phyloP scores from a whole-genome alignment of 2,113 vertebrate species.

The Gnathonemus longibarbis region DNA sequence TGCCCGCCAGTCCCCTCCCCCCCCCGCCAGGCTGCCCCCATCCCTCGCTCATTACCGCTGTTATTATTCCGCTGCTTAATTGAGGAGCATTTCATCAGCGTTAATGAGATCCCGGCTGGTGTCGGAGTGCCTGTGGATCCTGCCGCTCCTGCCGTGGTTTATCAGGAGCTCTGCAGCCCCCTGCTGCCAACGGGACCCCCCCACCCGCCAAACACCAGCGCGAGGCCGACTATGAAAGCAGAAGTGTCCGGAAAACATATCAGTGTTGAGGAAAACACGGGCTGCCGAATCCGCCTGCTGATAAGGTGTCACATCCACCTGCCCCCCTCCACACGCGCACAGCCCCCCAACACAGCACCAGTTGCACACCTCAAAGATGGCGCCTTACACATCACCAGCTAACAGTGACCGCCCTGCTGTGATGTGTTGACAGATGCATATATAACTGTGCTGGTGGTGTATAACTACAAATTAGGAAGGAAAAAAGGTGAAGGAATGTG shows the following conservation, averaged over 20 bases:
- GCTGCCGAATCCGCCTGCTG: not conserved
- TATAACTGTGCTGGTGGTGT: not conserved
- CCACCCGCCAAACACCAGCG: not conserved
- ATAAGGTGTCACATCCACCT: not conserved
- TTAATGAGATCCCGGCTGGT: conserved; percentile 23
- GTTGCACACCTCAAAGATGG: not conserved
- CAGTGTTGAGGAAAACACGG: not conserved
- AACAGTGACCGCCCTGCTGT: not conserved
- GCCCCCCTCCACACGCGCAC: not conserved
- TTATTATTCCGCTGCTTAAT: conserved; percentile 23
- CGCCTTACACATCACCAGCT: not conserved
- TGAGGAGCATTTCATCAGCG: conserved; percentile 21
- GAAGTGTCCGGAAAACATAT: not conserved
- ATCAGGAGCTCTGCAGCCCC: conserved; percentile 11
- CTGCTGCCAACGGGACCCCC: not conserved
- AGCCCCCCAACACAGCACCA: not conserved
- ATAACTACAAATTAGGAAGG: not conserved
- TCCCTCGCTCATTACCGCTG: not conserved
- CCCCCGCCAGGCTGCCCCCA: not conserved
- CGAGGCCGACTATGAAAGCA: not conserved
- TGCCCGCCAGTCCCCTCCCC: too few species aligned
- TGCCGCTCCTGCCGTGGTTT: conserved; percentile 7
- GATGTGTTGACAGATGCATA: not conserved
- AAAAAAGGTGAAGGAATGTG: not conserved
- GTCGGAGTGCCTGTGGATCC: not conserved